Evolutionary conservation across 2,888 invertebrate genomes (phyloP), one percentile per base, ranked within the genome.

Genomic region (Aspidiotus rigidus): DNA sequence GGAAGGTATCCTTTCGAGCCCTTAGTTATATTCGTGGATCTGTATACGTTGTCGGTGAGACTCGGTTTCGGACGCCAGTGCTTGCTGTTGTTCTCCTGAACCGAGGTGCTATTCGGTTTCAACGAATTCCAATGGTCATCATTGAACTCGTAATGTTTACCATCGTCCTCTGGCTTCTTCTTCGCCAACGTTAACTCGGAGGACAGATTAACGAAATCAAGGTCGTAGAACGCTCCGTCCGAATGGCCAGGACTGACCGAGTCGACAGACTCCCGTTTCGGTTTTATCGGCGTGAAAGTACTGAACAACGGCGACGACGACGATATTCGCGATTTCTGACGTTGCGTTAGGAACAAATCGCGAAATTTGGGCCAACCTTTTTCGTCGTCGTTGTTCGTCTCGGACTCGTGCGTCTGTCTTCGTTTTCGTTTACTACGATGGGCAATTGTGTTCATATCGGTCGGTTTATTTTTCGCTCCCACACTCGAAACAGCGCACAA

Each of bases 381-480:
- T 17, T 59, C 59, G 59, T 39, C 17, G 2, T 11, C 59, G 59
- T 28, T 13, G 49, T 6, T 49, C n/a, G 11, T 49, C 49, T 2
- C n/a, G 49, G 49, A 49, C 49, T 49, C 11, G 49, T 11, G 10
- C 1, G 56, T 15, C 56, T 16, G 56, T 7, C 56, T 56, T 56
- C 56, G n/a, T 56, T 56, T 56, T 56, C 56, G 17, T 15, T 66
- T 66, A 15, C 66, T 66, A 11, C 66, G 57, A n/a, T 57, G 59
- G 9, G 66, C 66, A 56, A 66, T 66, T 49, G 66, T 66, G 59
- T 66, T 66, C 49, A 66, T n/a, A 49, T 66, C 66, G 11, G 56
- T 49, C 62, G 53, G 62, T 69, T 64, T 62, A 77, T 88, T 89
- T 74, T 88, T 83, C 74, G 84, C 83, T 70, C 87, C 17, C 40